Evolutionary conservation across 2,888 invertebrate species (phyloP), one percentile per base, ranked within the genome.

Genomic region (Plemyria rubiginata): DNA sequence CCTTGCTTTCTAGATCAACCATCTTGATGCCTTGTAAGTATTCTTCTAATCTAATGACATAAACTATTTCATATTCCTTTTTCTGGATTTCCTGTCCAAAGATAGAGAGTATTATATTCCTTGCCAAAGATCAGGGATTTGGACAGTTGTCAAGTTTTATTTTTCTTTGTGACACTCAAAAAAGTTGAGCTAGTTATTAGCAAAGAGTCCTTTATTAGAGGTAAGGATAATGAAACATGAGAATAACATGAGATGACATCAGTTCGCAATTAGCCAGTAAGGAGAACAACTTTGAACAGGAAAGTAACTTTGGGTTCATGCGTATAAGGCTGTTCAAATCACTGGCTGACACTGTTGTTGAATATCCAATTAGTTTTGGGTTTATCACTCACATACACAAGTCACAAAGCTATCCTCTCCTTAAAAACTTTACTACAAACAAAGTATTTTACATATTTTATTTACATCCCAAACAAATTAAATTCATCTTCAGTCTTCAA

Each of bases 1-100:
- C 77, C 76, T 86, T 88, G 53, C 88, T 68, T 15, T 68, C 88
- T 5, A 77, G 78, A 54, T 90, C 90, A 62, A 82, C 85, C 91
- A 92, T 92, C 72, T 77, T 89, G 70, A 62, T 53, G 50, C 50
- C 53, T 67, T 64, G 36, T 71, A 16, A 5, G 53, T 59, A 50
- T 32, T 54, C 69, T 66, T 67, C 58, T 64, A 65, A 63, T 48
- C 61, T 66, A 53, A 50, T 15, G n/a, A 54, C n/a, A 61, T 32
- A 28, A 53, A 41, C 67, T 65, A 71, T 70, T 68, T 74, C 78
- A 79, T 76, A 59, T 72, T 77, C 65, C 50, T 56, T 65, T 59
- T 74, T 69, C 59, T 62, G 52, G 51, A 55, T 76, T 69, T 72
- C 66, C 62, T 65, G 70, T 62, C 65, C 68, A 69, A 71, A n/a